Conservation (phyloP, 2,888 invertebrate genomes). For the Bellardia bayeri region DNA sequence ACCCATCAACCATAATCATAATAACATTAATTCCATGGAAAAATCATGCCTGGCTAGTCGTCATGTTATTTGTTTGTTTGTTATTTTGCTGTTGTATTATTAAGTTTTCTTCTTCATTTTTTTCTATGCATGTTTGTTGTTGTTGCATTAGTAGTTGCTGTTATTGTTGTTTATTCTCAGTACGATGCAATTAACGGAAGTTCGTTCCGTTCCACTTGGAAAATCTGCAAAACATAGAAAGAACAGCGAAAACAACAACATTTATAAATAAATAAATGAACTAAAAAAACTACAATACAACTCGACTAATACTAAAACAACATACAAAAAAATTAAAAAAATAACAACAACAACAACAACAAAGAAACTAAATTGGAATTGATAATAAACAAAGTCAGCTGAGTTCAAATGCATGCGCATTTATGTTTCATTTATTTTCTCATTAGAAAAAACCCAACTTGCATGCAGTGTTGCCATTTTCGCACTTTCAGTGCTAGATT, state of each 20-base stretch:
- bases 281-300: conserved; percentile 32
- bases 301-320: conserved; percentile 1
- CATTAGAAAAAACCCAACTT: not conserved
- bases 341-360: conserved; percentile 4
- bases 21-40: conserved; percentile 69
- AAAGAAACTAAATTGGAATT: conserved; percentile 43
- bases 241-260: not conserved
- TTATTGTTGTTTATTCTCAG: conserved; percentile 21
- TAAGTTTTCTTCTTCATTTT: conserved; percentile 40
- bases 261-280: conserved; percentile 12
- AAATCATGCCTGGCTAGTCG: conserved; percentile 61
- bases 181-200: conserved; percentile 69
- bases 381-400: conserved; percentile 70
- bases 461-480: not conserved
- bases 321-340: not conserved
- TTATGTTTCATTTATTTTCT: conserved; percentile 32
- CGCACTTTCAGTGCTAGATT: too few relatives aligned
- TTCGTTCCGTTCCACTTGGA: conserved; percentile 74
- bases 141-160: conserved; percentile 25
- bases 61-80: conserved; percentile 5
- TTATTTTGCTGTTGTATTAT: conserved; percentile 20
- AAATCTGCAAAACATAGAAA: conserved; percentile 66
- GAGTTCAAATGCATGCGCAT: conserved; percentile 71
- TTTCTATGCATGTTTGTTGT: conserved; percentile 16
- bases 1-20: conserved; percentile 67